Conservation (phyloP, 2,113 vertebrate genomes). For the Xyliphius kryptos region DNA sequence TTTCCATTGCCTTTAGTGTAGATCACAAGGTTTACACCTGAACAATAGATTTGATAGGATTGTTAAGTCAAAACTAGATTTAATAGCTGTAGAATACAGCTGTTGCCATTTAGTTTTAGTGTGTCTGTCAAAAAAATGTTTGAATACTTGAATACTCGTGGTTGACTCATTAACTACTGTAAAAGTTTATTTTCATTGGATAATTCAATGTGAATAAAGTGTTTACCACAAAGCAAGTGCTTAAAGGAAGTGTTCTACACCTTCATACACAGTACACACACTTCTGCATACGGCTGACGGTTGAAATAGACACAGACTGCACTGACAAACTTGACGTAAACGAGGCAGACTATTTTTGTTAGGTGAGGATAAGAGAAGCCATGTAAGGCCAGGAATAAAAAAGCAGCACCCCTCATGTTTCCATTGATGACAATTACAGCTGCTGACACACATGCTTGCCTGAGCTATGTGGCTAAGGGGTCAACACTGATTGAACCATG, state of each 20-base stretch:
- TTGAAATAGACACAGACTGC: no score
- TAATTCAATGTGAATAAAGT: conserved; percentile 47
- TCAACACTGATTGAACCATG: conserved; percentile 17
- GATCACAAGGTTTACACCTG: conserved; percentile 33
- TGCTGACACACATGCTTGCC: conserved; percentile 35
- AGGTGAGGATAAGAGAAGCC: conserved; percentile 39
- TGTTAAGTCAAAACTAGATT: conserved; percentile 24
- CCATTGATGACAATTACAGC: conserved; percentile 38
- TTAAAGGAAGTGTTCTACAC: no score
- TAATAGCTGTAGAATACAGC: conserved; percentile 37
- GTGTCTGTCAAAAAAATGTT: conserved; percentile 32
- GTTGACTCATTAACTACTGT: conserved; percentile 36
- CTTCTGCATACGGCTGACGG: no score
- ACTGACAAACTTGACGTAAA: no score
- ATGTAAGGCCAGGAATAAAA: conserved; percentile 41
- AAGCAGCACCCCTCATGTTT: conserved; percentile 36
- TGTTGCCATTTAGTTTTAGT: conserved; percentile 9
- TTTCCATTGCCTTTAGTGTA: conserved; percentile 37
- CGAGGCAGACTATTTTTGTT: conserved; percentile 48
- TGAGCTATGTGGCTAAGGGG: conserved; percentile 11
- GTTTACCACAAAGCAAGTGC: neutral
- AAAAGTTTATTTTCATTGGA: conserved; percentile 34
- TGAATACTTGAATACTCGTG: conserved; percentile 51
- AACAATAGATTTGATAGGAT: conserved; percentile 15
- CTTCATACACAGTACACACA: no score